Conservation (phyloP, 2,888 invertebrate genomes). For the Coremacera marginata region DNA sequence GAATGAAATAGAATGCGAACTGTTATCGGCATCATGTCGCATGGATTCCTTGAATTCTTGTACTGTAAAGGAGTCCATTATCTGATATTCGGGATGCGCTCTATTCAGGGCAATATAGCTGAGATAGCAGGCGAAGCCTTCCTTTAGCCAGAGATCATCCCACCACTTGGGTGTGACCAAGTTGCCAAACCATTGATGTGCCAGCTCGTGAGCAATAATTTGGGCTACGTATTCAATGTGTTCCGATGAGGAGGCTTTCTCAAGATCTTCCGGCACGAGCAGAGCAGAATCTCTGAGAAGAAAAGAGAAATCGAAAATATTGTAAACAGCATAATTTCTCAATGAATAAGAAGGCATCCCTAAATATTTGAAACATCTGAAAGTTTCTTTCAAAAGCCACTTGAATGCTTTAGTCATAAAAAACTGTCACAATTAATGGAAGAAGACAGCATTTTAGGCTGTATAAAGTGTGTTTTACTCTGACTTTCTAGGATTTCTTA, state of each 20-base stretch:
- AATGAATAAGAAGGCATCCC: neutral
- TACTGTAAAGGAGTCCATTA: conserved; percentile 72
- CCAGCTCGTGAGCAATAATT: conserved; percentile 81
- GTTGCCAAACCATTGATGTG: conserved; percentile 88
- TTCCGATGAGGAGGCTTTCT: conserved; percentile 70
- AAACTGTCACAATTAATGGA: conserved; percentile 32
- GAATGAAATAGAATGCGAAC: conserved; percentile 77
- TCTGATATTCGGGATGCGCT: conserved; percentile 73
- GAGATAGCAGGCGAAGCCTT: conserved; percentile 72
- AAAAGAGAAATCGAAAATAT: neutral
- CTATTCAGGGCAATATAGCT: conserved; percentile 68
- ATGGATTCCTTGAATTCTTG: conserved; percentile 73
- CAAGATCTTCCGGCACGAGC: conserved; percentile 69
- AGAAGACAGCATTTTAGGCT: no score
- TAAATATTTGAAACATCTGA: neutral
- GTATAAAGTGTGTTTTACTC: no score
- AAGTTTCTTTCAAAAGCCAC: neutral
- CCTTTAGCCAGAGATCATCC: conserved; percentile 79
- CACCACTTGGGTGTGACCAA: conserved; percentile 82
- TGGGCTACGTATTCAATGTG: conserved; percentile 77
- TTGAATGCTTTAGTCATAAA: conserved; percentile 34
- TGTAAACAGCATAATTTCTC: neutral
- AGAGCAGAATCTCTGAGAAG: conserved; percentile 74
- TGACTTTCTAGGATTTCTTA: neutral
- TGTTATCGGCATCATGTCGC: conserved; percentile 73